Conservation (phyloP, 2,797 vertebrate genomes). For the Poeciliopsis infans region DNA sequence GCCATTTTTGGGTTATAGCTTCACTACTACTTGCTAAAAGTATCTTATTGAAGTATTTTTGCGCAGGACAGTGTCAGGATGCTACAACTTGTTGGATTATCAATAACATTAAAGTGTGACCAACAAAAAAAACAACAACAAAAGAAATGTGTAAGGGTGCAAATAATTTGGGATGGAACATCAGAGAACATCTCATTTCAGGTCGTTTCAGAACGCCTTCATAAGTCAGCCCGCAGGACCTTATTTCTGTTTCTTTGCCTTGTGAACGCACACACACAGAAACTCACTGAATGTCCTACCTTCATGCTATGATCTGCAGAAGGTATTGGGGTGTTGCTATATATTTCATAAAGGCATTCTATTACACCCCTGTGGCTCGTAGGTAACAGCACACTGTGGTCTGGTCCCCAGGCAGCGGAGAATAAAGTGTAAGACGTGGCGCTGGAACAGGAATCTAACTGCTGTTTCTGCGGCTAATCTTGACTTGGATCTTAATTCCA, state of each 20-base stretch:
- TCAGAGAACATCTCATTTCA: constrained; percentile 38
- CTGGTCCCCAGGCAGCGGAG: constrained; percentile 66
- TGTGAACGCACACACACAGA: constrained; percentile 20
- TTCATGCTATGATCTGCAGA: constrained; percentile 63
- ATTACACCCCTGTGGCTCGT: constrained; percentile 74
- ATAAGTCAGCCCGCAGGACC: constrained; percentile 22
- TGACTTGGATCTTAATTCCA: constrained; percentile 86
- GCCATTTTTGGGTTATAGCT: no score
- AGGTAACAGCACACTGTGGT: constrained; percentile 61
- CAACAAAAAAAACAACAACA: background rate
- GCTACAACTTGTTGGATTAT: background rate
- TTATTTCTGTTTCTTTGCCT: constrained; percentile 12
- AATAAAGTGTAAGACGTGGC: constrained; percentile 72
- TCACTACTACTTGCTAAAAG: no score
- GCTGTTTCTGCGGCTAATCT: constrained; percentile 83
- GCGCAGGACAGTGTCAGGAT: no score
- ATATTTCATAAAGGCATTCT: constrained; percentile 80
- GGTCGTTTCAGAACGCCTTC: constrained; percentile 20
- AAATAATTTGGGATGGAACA: constrained; percentile 19
- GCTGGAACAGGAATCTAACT: constrained; percentile 79
- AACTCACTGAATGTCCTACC: constrained; percentile 38
- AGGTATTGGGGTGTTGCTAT: constrained; percentile 58
- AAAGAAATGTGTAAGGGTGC: background rate
- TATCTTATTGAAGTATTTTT: no score
- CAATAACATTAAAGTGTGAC: background rate